These are phyloP conservation scores for Nestor notabilis DNA, from an alignment of 2,113 vertebrate species.

Conservation along the genomic window DNA sequence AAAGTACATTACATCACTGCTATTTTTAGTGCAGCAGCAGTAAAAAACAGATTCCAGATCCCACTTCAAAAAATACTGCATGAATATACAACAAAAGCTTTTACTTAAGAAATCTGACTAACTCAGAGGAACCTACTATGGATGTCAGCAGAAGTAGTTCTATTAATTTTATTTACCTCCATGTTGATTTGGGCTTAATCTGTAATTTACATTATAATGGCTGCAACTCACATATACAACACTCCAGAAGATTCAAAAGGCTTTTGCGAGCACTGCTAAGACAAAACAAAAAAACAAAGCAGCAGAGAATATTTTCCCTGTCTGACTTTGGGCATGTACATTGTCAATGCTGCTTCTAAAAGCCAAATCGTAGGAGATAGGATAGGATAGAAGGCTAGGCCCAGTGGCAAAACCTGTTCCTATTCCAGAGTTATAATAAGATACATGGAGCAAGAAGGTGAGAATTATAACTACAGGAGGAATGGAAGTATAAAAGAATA, in stretches of 20 bases:
- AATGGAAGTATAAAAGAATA: background rate
- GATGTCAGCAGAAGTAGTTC: background rate
- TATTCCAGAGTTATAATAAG: background rate
- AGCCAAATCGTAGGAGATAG: background rate
- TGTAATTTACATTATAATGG: background rate
- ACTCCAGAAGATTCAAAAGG: background rate
- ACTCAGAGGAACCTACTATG: background rate
- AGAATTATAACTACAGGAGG: background rate
- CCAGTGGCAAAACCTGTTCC: background rate
- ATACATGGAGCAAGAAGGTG: background rate
- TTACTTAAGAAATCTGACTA: background rate
- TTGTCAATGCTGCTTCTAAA: background rate
- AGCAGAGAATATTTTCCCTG: background rate
- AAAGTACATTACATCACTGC: background rate
- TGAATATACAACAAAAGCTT: background rate
- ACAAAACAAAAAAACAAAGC: background rate
- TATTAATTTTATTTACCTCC: conserved; percentile 5
- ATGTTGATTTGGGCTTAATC: background rate
- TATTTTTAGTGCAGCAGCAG: conserved; percentile 26
- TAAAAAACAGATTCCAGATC: background rate
- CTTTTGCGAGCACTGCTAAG: background rate
- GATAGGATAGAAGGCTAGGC: background rate
- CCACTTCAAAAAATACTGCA: background rate
- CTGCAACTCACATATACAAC: background rate
- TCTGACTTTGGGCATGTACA: background rate